Evolutionary conservation across 2,113 vertebrate species (phyloP).

Genomic region (Saguinus imperator): DNA sequence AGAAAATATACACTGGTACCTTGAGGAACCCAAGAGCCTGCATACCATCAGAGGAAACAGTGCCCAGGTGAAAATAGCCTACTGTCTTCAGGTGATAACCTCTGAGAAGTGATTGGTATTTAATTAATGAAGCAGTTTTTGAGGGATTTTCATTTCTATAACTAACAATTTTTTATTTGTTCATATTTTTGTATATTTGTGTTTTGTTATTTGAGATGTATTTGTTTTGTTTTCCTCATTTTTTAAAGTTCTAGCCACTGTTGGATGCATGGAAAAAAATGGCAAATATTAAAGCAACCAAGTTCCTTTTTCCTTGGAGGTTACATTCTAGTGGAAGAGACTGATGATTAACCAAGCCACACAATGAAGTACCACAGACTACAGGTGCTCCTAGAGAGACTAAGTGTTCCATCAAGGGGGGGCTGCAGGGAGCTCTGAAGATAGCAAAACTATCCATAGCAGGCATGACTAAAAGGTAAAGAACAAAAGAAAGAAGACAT

Average conservation of each 20-base stretch:
- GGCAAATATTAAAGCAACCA: neutral
- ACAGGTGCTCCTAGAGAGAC: accelerated
- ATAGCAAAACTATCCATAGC: neutral
- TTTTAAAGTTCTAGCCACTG: neutral
- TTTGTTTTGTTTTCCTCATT: neutral
- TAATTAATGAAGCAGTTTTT: neutral
- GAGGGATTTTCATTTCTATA: neutral
- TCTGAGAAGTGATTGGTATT: neutral
- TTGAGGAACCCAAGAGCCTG: accelerated
- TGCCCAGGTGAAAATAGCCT: neutral
- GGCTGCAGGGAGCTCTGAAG: neutral
- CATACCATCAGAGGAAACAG: accelerated
- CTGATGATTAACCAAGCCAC: too few species aligned
- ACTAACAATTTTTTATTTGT: neutral
- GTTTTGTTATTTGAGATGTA: neutral
- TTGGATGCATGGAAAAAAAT: neutral
- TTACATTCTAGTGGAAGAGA: neutral
- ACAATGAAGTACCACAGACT: accelerated
- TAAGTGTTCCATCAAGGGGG: accelerated
- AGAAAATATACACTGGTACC: neutral
- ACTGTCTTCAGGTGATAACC: neutral
- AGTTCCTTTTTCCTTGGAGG: neutral
- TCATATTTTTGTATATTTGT: neutral
- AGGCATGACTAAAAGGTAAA: neutral
- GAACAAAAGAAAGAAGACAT: too few species aligned